phyloP scores from a whole-genome alignment of 2,113 vertebrate species.

The Pomatostomus ruficeps region DNA sequence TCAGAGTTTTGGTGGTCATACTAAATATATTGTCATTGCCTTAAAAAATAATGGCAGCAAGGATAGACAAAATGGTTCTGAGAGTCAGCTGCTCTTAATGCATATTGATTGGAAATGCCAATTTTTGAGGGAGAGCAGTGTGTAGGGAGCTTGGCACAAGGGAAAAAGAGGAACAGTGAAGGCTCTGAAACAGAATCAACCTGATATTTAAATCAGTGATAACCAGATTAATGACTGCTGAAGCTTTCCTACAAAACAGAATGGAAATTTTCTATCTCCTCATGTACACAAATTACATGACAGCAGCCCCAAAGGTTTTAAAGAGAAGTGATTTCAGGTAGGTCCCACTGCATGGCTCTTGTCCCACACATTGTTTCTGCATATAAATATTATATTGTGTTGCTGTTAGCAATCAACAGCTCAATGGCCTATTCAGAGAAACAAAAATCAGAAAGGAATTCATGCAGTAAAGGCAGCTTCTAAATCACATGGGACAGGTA shows the following conservation, averaged over 20 bases:
- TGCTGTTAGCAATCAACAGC: constrained; percentile 17
- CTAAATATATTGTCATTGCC: background rate
- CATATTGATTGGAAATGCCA: background rate
- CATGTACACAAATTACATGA: background rate
- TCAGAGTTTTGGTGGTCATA: background rate
- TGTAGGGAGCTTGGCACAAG: background rate
- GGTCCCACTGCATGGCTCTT: background rate
- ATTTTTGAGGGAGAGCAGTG: background rate
- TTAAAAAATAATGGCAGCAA: background rate
- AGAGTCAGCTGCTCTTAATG: background rate
- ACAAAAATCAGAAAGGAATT: background rate
- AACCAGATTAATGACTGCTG: background rate
- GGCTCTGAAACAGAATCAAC: background rate
- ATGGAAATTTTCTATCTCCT: background rate
- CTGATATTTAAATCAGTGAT: background rate
- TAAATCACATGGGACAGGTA: background rate
- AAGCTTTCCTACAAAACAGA: constrained; percentile 41
- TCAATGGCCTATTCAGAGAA: background rate
- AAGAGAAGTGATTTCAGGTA: background rate
- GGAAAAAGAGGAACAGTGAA: background rate
- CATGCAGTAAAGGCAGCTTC: background rate
- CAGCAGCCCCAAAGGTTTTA: background rate
- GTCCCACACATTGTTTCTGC: constrained; percentile 1
- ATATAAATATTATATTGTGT: constrained; percentile 10
- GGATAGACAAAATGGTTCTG: background rate